Evolutionary conservation across 2,888 invertebrate genomes (phyloP), one percentile per base, ranked within the genome.

Genomic region (Pardosa pseudoannulata): DNA sequence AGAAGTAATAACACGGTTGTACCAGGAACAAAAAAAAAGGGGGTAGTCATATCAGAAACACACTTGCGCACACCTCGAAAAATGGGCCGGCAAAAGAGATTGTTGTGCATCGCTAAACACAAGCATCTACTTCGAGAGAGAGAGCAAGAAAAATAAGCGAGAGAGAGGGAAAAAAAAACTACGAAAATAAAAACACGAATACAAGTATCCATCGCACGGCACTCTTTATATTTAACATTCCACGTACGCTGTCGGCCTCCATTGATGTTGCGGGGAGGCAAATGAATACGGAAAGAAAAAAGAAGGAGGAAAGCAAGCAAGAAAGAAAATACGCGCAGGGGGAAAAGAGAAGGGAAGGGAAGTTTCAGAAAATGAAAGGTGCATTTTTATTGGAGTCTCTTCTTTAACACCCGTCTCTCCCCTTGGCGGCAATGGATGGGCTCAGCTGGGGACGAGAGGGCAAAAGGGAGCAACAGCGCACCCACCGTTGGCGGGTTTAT

Each of bases 171-270:
- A 50, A 41, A 65, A 36, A 36, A 62, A 19, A 46, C 16, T 6
- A 46, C 2, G 9, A 46, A 46, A 13, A 46, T 7, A 46, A 46
- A 46, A 16, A 46, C 5, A 46, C 2, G 16, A 7, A 7, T 46
- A 46, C 46, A 46, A 46, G 46, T 46, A 46, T 46, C 46, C 46
- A 46, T 46, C 46, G 46, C 29, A 62, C 39, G 46, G 64, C 41
- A n/a, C 67, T 50, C 50, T 78, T 72, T 78, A 76, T 78, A 83
- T 83, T 83, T 78, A 72, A 83, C 70, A 83, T 83, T 83, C 83
- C 72, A 32, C 46, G 65, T 76, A 83, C 78, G 50, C 46, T 16
- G 78, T 64, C 83, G 83, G 83, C 76, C 7, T 71, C 83, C 70
- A 64, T 83, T 83, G 73, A 80, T 73, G 64, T 80, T 72, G 39